Percentiles rank a stretch among this genome's conserved stretches.
phyloP scores from a whole-genome alignment of 1,140 invertebrate genomes.

The Hypsibius dujardini region DNA sequence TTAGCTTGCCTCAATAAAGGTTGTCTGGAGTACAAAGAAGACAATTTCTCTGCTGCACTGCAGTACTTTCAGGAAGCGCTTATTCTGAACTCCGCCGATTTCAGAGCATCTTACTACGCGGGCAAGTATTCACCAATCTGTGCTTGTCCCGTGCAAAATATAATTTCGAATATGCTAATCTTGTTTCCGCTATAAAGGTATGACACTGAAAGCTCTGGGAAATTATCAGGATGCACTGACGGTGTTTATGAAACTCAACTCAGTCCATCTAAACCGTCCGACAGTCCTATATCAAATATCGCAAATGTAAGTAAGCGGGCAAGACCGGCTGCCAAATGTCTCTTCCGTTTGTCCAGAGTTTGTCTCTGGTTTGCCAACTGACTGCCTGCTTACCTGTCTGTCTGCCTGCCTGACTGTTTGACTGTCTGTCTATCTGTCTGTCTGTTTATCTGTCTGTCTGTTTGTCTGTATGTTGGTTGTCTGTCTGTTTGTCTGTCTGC shows the following conservation, averaged over 20 bases:
- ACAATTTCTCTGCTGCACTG: neutral
- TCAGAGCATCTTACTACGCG: neutral
- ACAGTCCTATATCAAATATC: conserved; percentile 7
- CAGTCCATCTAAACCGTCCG: neutral
- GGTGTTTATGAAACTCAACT: neutral
- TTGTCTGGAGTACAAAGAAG: neutral
- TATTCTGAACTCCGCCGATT: neutral
- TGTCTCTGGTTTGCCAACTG: no score
- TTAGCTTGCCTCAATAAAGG: conserved; percentile 6
- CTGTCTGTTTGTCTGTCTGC: no score
- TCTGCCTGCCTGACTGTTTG: no score
- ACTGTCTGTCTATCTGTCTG: no score
- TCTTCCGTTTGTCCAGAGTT: no score
- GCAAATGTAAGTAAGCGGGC: neutral
- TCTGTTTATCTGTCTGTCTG: no score
- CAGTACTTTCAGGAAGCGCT: conserved; percentile 13
- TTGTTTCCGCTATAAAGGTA: neutral
- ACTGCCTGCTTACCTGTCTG: no score
- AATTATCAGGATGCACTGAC: conserved; percentile 8
- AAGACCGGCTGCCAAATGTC: no score
- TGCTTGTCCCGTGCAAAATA: neutral
- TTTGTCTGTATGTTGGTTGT: no score
- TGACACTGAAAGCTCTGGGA: neutral
- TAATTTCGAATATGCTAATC: neutral
- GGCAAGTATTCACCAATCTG: neutral